A percentile compares a stretch with the other conserved stretches of the same genome.
phyloP scores from a whole-genome alignment of 1,140 invertebrate genomes.

The Sesamia nonagrioides region DNA sequence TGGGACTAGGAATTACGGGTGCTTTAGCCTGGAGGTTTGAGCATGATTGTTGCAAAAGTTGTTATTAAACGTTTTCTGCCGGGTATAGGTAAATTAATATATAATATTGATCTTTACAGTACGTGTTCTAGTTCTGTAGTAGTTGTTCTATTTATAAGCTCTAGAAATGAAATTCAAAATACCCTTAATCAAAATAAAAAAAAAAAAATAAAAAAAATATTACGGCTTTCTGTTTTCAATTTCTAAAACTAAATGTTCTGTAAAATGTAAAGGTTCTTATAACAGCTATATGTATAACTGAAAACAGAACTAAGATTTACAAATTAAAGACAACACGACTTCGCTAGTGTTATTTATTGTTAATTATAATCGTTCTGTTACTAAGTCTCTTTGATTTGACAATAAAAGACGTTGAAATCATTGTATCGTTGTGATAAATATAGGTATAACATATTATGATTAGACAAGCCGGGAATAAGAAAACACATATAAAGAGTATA shows the following conservation, averaged over 20 bases:
- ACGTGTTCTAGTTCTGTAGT: not conserved
- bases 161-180: not conserved
- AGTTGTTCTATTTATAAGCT: not conserved
- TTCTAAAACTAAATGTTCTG: not conserved
- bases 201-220: no score
- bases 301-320: not conserved
- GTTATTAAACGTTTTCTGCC: not conserved
- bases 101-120: not conserved
- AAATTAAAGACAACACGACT: not conserved
- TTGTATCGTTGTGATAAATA: no score
- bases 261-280: not conserved
- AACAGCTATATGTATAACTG: not conserved
- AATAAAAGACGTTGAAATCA: not conserved
- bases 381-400: slow-evolving; percentile 3
- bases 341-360: not conserved
- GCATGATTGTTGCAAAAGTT: not conserved
- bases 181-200: no score
- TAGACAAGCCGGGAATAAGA: slow-evolving; percentile 4
- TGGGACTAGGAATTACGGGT: not conserved
- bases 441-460: slow-evolving; percentile 16
- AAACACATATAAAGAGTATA: not conserved
- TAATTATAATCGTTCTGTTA: slow-evolving; percentile 6
- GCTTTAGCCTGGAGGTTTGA: not conserved
- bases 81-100: not conserved
- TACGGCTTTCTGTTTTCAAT: not conserved